A percentile compares a stretch with the other conserved stretches of the same genome.
Evolutionary conservation across 2,797 vertebrate species (phyloP).

Genomic region (Pangasius krempfi): DNA sequence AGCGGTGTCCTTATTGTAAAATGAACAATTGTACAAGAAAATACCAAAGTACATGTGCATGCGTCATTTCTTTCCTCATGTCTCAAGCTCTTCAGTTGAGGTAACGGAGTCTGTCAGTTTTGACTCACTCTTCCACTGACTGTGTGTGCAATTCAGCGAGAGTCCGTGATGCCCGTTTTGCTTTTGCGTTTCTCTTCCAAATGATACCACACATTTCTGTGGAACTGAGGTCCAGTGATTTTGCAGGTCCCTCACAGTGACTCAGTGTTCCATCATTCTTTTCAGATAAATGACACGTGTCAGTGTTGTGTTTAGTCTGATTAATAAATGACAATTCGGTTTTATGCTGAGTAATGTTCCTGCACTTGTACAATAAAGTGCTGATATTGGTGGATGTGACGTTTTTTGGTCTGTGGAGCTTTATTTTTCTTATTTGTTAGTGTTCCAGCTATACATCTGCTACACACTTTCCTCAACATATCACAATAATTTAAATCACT

Average conservation of each 20-base stretch:
- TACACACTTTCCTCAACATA: not conserved
- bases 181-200: conserved; percentile 9
- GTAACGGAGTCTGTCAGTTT: not conserved
- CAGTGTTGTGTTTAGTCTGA: not conserved
- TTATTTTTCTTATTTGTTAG: not conserved
- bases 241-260: conserved; percentile 10
- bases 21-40: not conserved
- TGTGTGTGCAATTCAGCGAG: not conserved
- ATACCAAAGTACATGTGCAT: not conserved
- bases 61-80: not conserved
- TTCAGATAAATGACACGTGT: not conserved
- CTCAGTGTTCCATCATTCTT: not conserved
- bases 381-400: not conserved
- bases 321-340: not conserved
- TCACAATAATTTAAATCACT: not conserved
- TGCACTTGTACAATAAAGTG: not conserved
- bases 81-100: not conserved
- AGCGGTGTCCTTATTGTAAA: not conserved
- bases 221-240: not conserved
- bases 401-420: not conserved
- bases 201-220: conserved; percentile 5
- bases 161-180: not conserved
- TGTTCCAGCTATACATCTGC: not conserved
- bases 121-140: not conserved
- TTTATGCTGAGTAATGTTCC: not conserved